Evolutionary conservation across 2,797 vertebrate species (phyloP).

Genomic region (Lutjanus campechanus): DNA sequence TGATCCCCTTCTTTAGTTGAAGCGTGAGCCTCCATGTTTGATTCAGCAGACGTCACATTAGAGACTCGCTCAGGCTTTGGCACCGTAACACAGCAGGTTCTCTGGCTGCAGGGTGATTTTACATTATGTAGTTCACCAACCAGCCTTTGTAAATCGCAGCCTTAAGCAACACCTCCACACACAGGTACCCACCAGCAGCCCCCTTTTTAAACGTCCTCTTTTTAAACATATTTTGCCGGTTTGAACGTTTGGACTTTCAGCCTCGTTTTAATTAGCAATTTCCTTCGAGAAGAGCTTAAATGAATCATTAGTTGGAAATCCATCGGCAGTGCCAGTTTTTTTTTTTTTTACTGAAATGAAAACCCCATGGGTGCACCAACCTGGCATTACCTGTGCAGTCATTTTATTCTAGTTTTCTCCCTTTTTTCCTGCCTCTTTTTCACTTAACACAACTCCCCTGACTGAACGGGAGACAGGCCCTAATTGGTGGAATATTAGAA

Average conservation of each 20-base stretch:
- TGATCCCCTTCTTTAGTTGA: neutral
- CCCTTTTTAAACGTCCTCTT: constrained; percentile 9
- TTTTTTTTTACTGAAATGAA: constrained; percentile 55
- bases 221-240: constrained; percentile 33
- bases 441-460: constrained; percentile 66
- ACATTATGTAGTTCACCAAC: constrained; percentile 39
- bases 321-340: constrained; percentile 62
- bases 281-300: constrained; percentile 69
- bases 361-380: constrained; percentile 50
- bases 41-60: constrained; percentile 28
- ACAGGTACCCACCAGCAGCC: constrained; percentile 16
- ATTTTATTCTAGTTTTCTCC: constrained; percentile 49
- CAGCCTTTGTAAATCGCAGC: constrained; percentile 38
- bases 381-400: constrained; percentile 72
- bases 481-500: constrained; percentile 85
- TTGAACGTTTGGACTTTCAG: constrained; percentile 66
- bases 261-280: constrained; percentile 64
- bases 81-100: constrained; percentile 25
- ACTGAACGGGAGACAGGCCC: constrained; percentile 63
- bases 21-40: constrained; percentile 16
- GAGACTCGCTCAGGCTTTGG: constrained; percentile 32
- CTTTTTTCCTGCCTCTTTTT: constrained; percentile 40
- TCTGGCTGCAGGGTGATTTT: constrained; percentile 38
- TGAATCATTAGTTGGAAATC: constrained; percentile 71
- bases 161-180: constrained; percentile 30